Conservation (phyloP, 2,113 vertebrate genomes). For the Epinephelus cyanopodus region DNA sequence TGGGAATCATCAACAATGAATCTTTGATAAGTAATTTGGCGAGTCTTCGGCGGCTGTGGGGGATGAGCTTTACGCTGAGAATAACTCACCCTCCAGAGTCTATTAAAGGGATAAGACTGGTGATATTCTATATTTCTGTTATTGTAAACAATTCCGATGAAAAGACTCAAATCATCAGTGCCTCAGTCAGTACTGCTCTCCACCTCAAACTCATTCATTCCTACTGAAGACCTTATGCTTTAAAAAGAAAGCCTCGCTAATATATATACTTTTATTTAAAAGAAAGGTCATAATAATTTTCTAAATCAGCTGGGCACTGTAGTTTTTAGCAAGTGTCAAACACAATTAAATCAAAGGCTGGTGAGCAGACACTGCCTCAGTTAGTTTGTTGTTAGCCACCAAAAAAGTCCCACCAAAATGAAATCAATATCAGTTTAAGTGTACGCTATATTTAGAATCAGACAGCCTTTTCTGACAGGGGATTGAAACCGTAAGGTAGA, state of each 20-base stretch:
- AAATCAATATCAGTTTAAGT: too few species aligned
- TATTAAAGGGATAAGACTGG: constrained; percentile 24
- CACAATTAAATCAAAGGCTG: too few species aligned
- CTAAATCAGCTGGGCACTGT: too few species aligned
- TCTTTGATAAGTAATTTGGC: constrained; percentile 80
- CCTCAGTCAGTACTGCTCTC: background rate
- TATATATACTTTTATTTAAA: too few species aligned
- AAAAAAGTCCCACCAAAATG: too few species aligned
- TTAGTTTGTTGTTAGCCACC: too few species aligned
- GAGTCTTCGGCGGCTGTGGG: constrained; percentile 54
- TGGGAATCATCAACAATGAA: constrained; percentile 80
- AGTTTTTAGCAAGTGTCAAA: background rate
- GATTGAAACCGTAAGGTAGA: too few species aligned
- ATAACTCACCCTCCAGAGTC: constrained; percentile 40
- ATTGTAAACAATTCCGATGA: constrained; percentile 1
- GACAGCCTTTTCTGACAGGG: too few species aligned
- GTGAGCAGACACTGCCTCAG: too few species aligned
- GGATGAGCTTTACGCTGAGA: constrained; percentile 50
- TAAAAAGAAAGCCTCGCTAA: too few species aligned
- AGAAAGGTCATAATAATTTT: too few species aligned
- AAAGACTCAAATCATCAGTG: background rate
- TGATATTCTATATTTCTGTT: background rate
- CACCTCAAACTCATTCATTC: background rate
- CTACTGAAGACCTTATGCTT: background rate
- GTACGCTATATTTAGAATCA: too few species aligned